phyloP scores from a whole-genome alignment of 2,113 vertebrate species.

The Cephalopterus ornatus region DNA sequence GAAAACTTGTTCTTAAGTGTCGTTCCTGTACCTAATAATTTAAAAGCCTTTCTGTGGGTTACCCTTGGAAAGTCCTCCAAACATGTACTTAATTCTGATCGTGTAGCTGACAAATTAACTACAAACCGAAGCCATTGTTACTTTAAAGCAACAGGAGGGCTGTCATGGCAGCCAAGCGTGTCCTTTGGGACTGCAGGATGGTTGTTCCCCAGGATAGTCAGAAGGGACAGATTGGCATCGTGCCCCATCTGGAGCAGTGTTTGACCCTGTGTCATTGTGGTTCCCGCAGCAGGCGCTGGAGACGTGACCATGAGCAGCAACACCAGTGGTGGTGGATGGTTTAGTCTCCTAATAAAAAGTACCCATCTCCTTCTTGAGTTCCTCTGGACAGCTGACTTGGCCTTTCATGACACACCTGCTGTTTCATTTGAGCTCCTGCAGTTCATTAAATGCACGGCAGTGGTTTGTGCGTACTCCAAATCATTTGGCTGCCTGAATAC shows the following conservation, averaged over 20 bases:
- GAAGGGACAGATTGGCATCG: neutral
- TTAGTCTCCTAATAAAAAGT: neutral
- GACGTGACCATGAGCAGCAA: neutral
- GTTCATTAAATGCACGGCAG: neutral
- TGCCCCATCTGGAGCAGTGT: neutral
- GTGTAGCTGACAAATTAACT: neutral
- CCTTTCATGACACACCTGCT: neutral
- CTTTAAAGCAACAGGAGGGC: neutral
- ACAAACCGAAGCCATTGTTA: neutral
- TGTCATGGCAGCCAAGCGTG: accelerated
- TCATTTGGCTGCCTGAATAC: neutral
- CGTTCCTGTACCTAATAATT: neutral
- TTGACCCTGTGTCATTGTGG: neutral
- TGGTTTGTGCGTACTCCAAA: neutral
- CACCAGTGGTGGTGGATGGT: neutral
- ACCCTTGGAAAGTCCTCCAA: neutral
- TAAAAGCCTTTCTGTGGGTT: neutral
- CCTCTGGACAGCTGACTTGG: neutral
- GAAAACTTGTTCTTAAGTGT: neutral
- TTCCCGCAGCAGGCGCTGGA: neutral
- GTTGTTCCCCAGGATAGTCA: neutral
- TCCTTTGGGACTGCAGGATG: neutral
- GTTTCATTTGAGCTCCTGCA: neutral
- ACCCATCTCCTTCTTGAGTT: neutral
- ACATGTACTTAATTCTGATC: neutral